Evolutionary conservation across 2,113 vertebrate genomes (phyloP).

Genomic region (Vidua chalybeata): DNA sequence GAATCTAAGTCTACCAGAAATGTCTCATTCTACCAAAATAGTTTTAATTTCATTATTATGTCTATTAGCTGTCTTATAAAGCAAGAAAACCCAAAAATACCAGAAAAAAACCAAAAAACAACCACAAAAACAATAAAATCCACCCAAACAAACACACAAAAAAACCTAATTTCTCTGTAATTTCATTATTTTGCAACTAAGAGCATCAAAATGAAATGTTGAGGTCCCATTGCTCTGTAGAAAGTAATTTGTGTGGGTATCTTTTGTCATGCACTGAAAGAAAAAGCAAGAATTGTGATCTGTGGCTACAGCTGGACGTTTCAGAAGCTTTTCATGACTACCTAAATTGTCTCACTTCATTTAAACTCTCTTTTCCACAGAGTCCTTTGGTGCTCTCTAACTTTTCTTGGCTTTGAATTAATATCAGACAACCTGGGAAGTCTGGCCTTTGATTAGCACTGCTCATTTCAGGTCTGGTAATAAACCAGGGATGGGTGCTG

Average conservation of each 20-base stretch:
- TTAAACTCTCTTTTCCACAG: neutral
- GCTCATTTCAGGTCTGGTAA: neutral
- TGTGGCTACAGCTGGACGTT: neutral
- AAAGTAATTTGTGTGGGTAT: neutral
- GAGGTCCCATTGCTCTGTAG: neutral
- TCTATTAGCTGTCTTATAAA: neutral
- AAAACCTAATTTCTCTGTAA: accelerated
- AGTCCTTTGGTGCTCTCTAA: neutral
- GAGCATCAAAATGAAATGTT: neutral
- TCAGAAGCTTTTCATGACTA: neutral
- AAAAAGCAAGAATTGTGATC: neutral
- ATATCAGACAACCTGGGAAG: neutral
- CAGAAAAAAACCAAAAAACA: too few species aligned
- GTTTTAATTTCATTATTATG: neutral
- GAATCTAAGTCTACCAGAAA: neutral
- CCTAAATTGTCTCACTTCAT: neutral
- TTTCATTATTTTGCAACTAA: neutral
- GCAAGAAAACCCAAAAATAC: neutral
- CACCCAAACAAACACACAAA: neutral
- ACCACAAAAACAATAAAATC: too few species aligned
- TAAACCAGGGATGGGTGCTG: neutral
- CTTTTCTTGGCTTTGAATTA: neutral
- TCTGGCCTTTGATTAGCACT: neutral
- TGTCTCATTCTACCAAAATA: neutral
- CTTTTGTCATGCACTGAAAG: neutral